Evolutionary conservation across 2,888 invertebrate genomes (phyloP), one percentile per base, ranked within the genome.

Genomic region (Carcina quercana): DNA sequence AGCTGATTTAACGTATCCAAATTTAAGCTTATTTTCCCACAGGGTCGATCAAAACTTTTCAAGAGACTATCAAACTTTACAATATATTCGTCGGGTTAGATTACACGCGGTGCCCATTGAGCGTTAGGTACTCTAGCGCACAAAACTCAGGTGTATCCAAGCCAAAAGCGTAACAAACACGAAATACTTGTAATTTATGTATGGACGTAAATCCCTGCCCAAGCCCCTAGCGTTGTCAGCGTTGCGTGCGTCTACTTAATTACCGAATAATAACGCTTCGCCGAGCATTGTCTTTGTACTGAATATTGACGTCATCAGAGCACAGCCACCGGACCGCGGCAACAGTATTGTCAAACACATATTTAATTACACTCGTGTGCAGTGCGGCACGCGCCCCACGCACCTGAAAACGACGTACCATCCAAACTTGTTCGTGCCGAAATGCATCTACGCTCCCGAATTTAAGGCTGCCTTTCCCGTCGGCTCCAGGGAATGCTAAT

Each of bases 291-390:
- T 24, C 24, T 24, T 24, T 24, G 24, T 6, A 59, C 63, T n/a
- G n/a, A n/a, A n/a, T n/a, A 69, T 69, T 82, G 82, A 80, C 82
- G 80, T 83, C 82, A 76, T 69, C 70, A 60, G 53, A 56, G 53
- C 58, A 72, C 79, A 79, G 74, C 74, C 67, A 58, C 73, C 49
- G 59, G 59, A 60, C 58, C 61, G 53, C 25, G 17, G 34, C 27
- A 55, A 61, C 53, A 64, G 69, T 75, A 79, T 79, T 80, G 78
- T 82, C 74, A 79, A 79, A 79, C 75, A 79, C 75, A 75, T 79
- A 80, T 80, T 79, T 79, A 79, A 80, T 80, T 78, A 80, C 71
- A 64, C 67, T 66, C 79, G 79, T 83, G 78, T 82, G 83, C 82
- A 83, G 82, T 83, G 82, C 82, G 82, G 79, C 68, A 87, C 82